Evolutionary conservation across 2,113 vertebrate species (phyloP), one percentile per base, ranked within the genome.

Genomic region (Tichodroma muraria): DNA sequence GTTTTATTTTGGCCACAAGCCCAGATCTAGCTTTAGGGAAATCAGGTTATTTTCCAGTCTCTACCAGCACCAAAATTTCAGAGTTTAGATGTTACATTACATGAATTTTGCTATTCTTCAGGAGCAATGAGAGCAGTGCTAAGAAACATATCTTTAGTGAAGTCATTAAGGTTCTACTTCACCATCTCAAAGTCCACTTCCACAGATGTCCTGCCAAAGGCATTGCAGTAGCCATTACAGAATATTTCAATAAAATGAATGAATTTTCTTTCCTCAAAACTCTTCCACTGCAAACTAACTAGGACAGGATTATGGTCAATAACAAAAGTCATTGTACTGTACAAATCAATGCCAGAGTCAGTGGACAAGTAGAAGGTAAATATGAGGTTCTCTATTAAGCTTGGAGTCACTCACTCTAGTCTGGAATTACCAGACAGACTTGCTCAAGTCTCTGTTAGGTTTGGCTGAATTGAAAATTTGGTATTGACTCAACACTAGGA

Each of bases 281-380:
- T 80, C 28, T 44, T 75, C 28, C 9, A 23, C 22, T 84, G n/a
- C 30, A 80, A 90, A 73, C 4, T 64, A 75, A 59, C 50, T 52
- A 64, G 83, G 68, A 44, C 21, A 86, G 38, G 63, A 73, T 38
- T 45, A 80, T 27, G n/a, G 24, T 28, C 47, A 69, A 31, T 45
- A 78, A 52, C 2, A 2, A 69, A 80, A 75, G 12, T 56, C 44
- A 44, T 25, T 44, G 40, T 16, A 63, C 35, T 0, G 0, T n/a
- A 59, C 31, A 57, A 82, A 80, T 42, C 7, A 80, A 17, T 2
- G 6, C 17, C 27, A 52, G 33, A 63, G 35, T 52, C n/a, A 38
- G 31, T 24, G 38, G 19, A 84, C 10, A 11, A 84, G 33, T 4
- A 71, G 35, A 27, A 71, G 42, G n/a, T 17, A 63, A 57, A 63